Evolutionary conservation across 2,113 vertebrate genomes (phyloP), one percentile per base, ranked within the genome.

Genomic region (Silurus glanis): DNA sequence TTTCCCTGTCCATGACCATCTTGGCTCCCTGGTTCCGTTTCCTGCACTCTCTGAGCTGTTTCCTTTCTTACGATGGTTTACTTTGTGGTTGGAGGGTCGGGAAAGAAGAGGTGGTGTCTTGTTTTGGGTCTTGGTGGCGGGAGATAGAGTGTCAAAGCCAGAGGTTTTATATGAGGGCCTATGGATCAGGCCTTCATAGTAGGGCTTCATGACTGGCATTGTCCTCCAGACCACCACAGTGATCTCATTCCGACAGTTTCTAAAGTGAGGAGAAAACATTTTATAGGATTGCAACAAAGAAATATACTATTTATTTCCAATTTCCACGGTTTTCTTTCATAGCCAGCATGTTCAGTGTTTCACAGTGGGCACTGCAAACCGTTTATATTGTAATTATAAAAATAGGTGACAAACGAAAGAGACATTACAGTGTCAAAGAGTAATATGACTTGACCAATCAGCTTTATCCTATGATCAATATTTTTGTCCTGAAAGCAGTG

Each of bases 221-320:
- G 96, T 94, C 82, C 97, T 95, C 97, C 97, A 97, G 61, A 98
- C 96, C 14, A 97, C 95, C 5, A 99, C 83, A 2, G 94, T 93
- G 88, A 99, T 97, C 92, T 97, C 96, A 0, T 93, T 92, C 0
- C 94, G 94, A 51, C 97, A 97, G 89, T 95, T 97, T 94, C 97
- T 99, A 88, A 0, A 76, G 6, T 37, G 67, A 69, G 89, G 47
- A 80, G 55, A 74, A 58, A 23, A 71, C 2, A 55, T 23, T 86
- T 85, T 74, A 80, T n/a, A 23, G 12, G 47, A 9, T 1, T 84
- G 2, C 8, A 79, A 58, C 14, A 58, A 37, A 4, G 37, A 28
- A 28, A 83, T 66, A n/a, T 16, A 71, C n/a, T 45, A 58, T 72
- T 58, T 3, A 83, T 82, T 66, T 67, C 80, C 47, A 53, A 49